Base-by-base conservation (phyloP, 2,113 vertebrate species). In the Vanacampus margaritifer region DNA sequence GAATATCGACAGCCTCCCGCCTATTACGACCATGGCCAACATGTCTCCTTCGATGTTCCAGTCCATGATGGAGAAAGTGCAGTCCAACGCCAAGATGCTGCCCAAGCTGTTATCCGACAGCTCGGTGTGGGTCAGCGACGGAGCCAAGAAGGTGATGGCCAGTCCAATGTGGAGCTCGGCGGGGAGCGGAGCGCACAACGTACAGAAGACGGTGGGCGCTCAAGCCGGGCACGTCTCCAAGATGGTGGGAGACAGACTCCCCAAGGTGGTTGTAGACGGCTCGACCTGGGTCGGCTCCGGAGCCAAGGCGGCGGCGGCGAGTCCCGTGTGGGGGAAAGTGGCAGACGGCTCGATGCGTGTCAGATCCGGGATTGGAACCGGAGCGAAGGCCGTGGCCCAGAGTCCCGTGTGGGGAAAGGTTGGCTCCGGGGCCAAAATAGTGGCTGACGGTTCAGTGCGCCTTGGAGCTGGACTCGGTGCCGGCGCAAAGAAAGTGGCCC, bases 331-430 rank as follows among this genome's bases (percentile, higher is more conserved):
- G 87, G 81, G 13, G 14, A 85, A 81, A 64, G 78, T 86, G 54
- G 84, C 85, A 11, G 64, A 68, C 17, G 3, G 62, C 11, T 87
- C 87, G 4, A 46, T 68, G 69, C 66, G 65, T 51, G 65, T 84
- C 2, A 79, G 84, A 17, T 17, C 77, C 23, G 82, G 78, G 16
- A 32, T 85, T 6, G 82, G 82, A 56, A 13, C 71, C 0, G 66
- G 83, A 26, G 83, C 82, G 17, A 88, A 86, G 68, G 81, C 69
- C 62, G 37, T 86, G 73, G 79, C 82, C 0, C 58, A 83, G 62
- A 87, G 76, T 68, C 79, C 85, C 0, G 1, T 89, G 69, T 89
- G 88, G 88, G 80, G 59, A 26, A 78, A 82, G 67, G 71, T 87
- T 2, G 84, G 86, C n/a, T 79, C 84, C 5, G 76, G 82, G 24